Percentiles rank a stretch among this genome's conserved stretches.
These are phyloP conservation scores for Okamejei kenojei DNA, from an alignment of 2,797 vertebrate genomes.

Conservation along the genomic window DNA sequence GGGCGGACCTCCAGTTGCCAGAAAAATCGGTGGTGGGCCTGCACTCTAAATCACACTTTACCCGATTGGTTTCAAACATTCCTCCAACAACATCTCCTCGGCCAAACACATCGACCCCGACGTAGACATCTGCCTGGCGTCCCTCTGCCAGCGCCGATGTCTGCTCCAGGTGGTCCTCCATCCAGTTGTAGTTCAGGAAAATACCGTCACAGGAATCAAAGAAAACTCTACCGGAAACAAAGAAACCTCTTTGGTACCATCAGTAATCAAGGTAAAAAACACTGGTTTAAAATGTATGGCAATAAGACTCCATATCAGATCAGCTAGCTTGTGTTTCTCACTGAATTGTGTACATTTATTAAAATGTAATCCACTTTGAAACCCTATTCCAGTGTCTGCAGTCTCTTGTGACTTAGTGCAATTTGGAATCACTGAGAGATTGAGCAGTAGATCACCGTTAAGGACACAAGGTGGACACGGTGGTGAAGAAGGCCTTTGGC, in stretches of 20 bases:
- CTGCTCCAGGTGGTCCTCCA: slow-evolving; percentile 63
- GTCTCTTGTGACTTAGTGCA: background rate
- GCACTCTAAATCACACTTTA: slow-evolving; percentile 44
- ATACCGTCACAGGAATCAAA: slow-evolving; percentile 82
- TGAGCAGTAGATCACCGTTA: background rate
- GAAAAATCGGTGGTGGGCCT: too few species aligned
- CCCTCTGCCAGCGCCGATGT: slow-evolving; percentile 50
- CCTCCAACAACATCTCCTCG: slow-evolving; percentile 76
- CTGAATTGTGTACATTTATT: background rate
- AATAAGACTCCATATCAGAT: background rate
- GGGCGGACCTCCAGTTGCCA: too few species aligned
- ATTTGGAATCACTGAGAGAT: background rate
- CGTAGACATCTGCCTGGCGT: slow-evolving; percentile 66
- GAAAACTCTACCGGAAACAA: slow-evolving; percentile 62
- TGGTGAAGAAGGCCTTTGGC: too few species aligned
- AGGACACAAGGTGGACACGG: too few species aligned
- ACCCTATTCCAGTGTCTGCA: too few species aligned
- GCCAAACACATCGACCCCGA: slow-evolving; percentile 83
- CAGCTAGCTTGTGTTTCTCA: background rate
- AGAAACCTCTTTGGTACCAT: background rate
- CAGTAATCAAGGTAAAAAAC: background rate
- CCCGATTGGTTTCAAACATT: slow-evolving; percentile 78
- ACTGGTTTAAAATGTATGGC: background rate
- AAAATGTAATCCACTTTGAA: background rate
- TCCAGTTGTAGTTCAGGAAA: slow-evolving; percentile 97